Evolutionary conservation across 2,888 invertebrate genomes (phyloP), one percentile per base, ranked within the genome.

Genomic region (Ophion costatus): DNA sequence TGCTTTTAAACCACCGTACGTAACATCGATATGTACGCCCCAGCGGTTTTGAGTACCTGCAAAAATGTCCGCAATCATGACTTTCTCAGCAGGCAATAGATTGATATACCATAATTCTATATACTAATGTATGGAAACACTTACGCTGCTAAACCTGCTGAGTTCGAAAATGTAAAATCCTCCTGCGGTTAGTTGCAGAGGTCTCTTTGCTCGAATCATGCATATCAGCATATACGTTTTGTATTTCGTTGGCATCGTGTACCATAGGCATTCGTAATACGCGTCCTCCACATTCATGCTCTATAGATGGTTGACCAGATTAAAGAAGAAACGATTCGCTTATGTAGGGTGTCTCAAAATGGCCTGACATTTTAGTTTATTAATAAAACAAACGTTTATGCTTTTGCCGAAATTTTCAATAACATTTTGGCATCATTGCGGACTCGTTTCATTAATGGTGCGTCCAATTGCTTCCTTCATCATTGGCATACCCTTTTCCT

Each of bases 201-300:
- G 64, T 59, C 4, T 71, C 33, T 64, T 20, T 4, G 95, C 94
- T 1, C 95, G 93, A 87, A 94, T 94, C 93, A 96, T 94, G 5
- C 95, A 94, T 66, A 95, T 94, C 80, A 94, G 90, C 33, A 96
- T 89, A 5, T 92, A 90, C 9, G 93, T 93, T 20, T 93, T 93
- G 88, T 95, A 95, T 80, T 89, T 90, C 0, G 87, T 87, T 77
- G 94, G 91, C 89, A 95, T 95, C 11, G 95, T 94, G 73, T 94
- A 93, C 95, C 96, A 95, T 2, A 94, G 94, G 85, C 95, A 94
- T 74, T 94, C 93, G 88, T 95, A 95, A 86, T 95, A 90, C 67
- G 94, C 94, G 51, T 94, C 93, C 0, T 94, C 93, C 4, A 96
- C 92, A 1, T 94, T 91, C 88, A 94, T 93, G 86, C 95, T 95